Conservation (phyloP, 2,113 vertebrate species). For the Syngnathus typhle region DNA sequence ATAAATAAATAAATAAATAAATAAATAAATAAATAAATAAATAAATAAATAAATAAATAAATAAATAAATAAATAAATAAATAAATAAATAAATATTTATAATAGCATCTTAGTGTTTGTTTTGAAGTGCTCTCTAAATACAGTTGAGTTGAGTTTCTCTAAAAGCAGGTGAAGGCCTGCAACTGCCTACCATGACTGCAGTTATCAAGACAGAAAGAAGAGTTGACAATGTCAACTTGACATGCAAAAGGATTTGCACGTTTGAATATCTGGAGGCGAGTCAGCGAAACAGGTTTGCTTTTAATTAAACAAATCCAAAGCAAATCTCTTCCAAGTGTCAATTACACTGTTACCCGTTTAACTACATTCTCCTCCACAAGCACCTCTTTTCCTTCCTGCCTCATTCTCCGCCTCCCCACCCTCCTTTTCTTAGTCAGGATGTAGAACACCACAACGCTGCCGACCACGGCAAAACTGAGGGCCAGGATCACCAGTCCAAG, state of each 20-base stretch:
- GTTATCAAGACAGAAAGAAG: background rate
- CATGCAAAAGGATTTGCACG: too few species aligned
- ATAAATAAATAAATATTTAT: too few species aligned
- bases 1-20: too few species aligned
- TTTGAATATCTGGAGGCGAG: background rate
- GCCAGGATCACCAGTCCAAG: slow-evolving; percentile 65
- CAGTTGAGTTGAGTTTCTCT: too few species aligned
- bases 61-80: too few species aligned
- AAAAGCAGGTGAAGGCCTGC: too few species aligned
- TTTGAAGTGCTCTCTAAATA: too few species aligned
- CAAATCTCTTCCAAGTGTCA: background rate
- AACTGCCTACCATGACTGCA: background rate
- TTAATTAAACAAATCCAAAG: background rate
- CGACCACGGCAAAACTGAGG: slow-evolving; percentile 44
- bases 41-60: too few species aligned
- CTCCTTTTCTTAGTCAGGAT: slow-evolving; percentile 51
- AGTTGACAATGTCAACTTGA: too few species aligned
- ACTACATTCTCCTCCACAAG: slow-evolving; percentile 59
- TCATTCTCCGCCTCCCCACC: slow-evolving; percentile 18
- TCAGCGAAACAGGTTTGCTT: background rate
- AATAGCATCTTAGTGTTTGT: too few species aligned
- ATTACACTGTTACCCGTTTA: slow-evolving; percentile 69
- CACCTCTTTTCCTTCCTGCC: slow-evolving; percentile 63
- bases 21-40: too few species aligned
- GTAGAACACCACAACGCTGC: slow-evolving; percentile 37